A percentile compares a stretch with the other conserved stretches of the same genome.
phyloP scores from a whole-genome alignment of 2,888 invertebrate genomes.

The Mongoloraphidia duomilia region DNA sequence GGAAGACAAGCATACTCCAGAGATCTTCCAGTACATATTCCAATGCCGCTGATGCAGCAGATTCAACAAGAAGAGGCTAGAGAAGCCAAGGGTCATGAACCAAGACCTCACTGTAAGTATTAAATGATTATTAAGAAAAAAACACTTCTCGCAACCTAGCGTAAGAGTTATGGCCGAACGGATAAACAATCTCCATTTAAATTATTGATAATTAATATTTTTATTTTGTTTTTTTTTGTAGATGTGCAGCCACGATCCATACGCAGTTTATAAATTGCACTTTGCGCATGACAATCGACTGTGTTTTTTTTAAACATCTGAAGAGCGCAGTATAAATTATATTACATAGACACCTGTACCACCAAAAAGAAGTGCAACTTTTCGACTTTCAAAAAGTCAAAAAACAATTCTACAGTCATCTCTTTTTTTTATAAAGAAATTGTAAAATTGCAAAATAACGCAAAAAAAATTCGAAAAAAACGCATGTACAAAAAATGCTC shows the following conservation, averaged over 20 bases:
- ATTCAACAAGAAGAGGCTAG: constrained; percentile 42
- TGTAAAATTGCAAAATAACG: no score
- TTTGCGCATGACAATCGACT: no score
- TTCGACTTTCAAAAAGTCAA: no score
- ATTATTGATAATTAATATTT: not conserved
- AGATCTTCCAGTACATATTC: constrained; percentile 27
- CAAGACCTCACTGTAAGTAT: constrained; percentile 64
- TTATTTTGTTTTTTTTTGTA: constrained; percentile 29
- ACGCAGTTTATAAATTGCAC: constrained; percentile 38
- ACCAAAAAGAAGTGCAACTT: no score
- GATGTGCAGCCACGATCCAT: constrained; percentile 70
- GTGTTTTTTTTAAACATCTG: no score
- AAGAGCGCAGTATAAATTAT: no score
- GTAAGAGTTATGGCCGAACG: not conserved
- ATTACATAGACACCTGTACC: no score
- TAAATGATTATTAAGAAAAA: constrained; percentile 2
- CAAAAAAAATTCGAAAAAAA: no score
- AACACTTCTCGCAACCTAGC: not conserved
- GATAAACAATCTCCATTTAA: not conserved
- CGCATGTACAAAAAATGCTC: no score
- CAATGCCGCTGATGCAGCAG: constrained; percentile 28
- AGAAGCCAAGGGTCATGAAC: constrained; percentile 23
- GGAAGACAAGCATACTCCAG: constrained; percentile 28
- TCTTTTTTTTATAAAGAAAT: no score
- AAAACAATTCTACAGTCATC: no score